These are phyloP conservation scores for Helleia helle DNA, from an alignment of 2,888 invertebrate genomes.

Conservation along the genomic window DNA sequence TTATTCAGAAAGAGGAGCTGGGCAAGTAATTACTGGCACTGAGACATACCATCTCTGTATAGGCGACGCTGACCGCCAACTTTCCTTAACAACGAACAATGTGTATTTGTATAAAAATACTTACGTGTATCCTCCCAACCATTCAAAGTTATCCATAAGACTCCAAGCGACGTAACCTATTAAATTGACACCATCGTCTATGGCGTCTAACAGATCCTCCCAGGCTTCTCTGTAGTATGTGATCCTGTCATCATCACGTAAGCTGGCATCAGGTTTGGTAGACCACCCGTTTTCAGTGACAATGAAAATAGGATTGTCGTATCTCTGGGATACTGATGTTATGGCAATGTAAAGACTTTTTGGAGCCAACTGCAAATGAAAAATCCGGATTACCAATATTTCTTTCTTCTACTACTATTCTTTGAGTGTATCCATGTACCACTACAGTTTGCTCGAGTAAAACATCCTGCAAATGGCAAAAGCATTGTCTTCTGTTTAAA, in stretches of 20 bases:
- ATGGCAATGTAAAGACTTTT: neutral
- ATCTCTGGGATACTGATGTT: slow-evolving; percentile 18
- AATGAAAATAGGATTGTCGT: slow-evolving; percentile 37
- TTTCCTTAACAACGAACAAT: too few species aligned
- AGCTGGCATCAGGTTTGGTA: slow-evolving; percentile 49
- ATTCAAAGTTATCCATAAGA: neutral
- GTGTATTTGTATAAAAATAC: neutral
- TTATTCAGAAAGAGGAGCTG: too few species aligned
- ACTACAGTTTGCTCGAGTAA: too few species aligned
- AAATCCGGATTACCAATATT: too few species aligned
- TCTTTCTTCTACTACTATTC: too few species aligned
- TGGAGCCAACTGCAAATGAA: neutral
- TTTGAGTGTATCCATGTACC: too few species aligned
- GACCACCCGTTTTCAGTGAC: slow-evolving; percentile 77
- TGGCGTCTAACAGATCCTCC: neutral
- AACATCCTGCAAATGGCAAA: too few species aligned
- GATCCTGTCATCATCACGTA: neutral
- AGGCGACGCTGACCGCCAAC: too few species aligned
- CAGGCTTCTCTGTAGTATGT: neutral
- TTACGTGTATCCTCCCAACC: neutral
- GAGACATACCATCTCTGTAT: too few species aligned
- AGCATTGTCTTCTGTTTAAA: too few species aligned
- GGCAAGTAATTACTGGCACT: too few species aligned
- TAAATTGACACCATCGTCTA: neutral
- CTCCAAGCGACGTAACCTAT: neutral